These are phyloP conservation scores for Erebia palarica DNA, from an alignment of 2,888 invertebrate genomes.

Conservation along the genomic window DNA sequence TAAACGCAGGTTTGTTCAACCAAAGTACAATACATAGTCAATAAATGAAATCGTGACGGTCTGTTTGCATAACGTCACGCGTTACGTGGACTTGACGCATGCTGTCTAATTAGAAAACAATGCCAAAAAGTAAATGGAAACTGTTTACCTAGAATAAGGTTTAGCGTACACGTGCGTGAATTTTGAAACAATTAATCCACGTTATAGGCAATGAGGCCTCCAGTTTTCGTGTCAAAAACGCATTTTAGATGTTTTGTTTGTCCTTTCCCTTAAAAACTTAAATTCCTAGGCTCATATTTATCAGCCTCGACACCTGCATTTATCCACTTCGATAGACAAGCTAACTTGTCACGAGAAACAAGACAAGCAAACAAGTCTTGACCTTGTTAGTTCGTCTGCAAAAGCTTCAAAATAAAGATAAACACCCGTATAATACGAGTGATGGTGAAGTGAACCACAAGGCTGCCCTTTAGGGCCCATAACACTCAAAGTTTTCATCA, in stretches of 20 bases:
- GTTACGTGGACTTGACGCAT: slow-evolving; percentile 18
- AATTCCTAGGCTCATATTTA: too few species aligned
- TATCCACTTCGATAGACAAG: too few species aligned
- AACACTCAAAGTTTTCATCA: background rate
- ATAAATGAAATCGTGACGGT: slow-evolving; percentile 23
- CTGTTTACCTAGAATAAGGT: slow-evolving; percentile 10
- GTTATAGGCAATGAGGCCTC: background rate
- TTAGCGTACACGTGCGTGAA: slow-evolving; percentile 3
- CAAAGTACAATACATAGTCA: slow-evolving; percentile 2
- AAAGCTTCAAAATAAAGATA: too few species aligned
- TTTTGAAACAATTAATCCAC: background rate
- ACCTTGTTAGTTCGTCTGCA: too few species aligned
- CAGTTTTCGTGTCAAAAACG: background rate
- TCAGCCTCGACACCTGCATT: too few species aligned
- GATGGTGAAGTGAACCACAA: background rate
- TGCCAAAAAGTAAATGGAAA: slow-evolving; percentile 14
- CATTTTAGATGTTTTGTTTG: too few species aligned
- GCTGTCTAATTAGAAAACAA: slow-evolving; percentile 16
- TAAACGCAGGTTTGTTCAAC: slow-evolving; percentile 1
- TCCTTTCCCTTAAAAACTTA: too few species aligned
- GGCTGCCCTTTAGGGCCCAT: background rate
- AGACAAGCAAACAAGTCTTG: too few species aligned
- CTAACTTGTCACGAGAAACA: too few species aligned
- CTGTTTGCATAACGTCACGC: slow-evolving; percentile 18
- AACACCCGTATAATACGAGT: background rate